These are phyloP conservation scores for Epinotia bilunana DNA, from an alignment of 2,888 invertebrate species.

Conservation along the genomic window DNA sequence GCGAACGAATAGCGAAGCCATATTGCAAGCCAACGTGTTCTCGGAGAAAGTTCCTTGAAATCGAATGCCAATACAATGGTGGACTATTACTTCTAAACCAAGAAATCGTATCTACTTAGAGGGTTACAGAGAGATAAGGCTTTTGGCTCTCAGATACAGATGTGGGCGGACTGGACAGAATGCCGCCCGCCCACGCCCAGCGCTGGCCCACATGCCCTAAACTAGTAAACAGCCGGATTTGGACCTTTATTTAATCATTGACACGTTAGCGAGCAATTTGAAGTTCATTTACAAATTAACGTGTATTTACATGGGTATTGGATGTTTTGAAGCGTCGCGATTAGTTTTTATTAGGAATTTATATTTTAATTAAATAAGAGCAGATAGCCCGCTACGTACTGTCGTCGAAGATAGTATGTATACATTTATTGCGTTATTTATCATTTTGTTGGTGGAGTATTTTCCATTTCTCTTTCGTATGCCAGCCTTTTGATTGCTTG, in stretches of 20 bases:
- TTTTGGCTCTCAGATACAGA: not conserved
- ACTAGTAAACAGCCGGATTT: conserved; percentile 16
- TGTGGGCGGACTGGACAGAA: conserved; percentile 54
- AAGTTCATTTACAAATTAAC: not conserved
- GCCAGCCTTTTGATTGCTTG: too few species aligned
- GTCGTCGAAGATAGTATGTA: too few species aligned
- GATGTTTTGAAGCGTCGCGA: too few species aligned
- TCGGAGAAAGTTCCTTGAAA: conserved; percentile 23
- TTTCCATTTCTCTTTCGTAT: too few species aligned
- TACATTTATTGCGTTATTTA: too few species aligned
- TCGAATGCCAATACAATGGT: conserved; percentile 23
- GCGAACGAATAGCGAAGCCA: too few species aligned
- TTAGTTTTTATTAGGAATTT: too few species aligned
- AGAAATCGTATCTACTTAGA: not conserved
- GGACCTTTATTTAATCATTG: conserved; percentile 29
- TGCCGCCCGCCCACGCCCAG: conserved; percentile 56
- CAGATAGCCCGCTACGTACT: too few species aligned
- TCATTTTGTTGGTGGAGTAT: too few species aligned
- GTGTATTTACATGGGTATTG: not conserved
- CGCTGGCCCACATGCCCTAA: conserved; percentile 37
- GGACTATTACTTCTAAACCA: conserved; percentile 6
- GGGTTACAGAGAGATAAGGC: conserved; percentile 4
- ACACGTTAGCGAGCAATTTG: conserved; percentile 28
- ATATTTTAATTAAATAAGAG: too few species aligned
- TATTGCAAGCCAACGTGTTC: not conserved